Conservation (phyloP, 2,797 vertebrate species). For the Poeciliopsis infans region DNA sequence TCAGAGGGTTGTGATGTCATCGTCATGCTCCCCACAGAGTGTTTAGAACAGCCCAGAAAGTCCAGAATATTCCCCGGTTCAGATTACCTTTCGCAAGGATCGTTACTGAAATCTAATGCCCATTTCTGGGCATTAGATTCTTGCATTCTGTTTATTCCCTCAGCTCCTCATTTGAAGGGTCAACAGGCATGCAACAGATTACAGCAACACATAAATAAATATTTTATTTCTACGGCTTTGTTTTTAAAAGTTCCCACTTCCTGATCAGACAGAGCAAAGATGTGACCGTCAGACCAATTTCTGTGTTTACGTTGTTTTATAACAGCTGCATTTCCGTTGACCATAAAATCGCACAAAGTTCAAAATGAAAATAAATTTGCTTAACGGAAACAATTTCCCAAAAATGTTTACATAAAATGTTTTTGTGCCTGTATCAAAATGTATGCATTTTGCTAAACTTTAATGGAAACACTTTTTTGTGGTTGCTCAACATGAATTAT, state of each 20-base stretch:
- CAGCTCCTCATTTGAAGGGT: neutral
- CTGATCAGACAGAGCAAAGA: neutral
- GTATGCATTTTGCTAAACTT: no score
- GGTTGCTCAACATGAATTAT: no score
- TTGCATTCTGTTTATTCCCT: neutral
- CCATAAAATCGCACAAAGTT: no score
- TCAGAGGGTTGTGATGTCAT: slow-evolving; percentile 51
- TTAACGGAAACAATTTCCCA: no score
- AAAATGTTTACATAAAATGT: no score
- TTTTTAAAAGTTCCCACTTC: neutral
- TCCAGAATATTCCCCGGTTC: slow-evolving; percentile 5
- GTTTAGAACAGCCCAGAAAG: neutral
- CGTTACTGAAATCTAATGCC: neutral
- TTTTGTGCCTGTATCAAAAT: no score
- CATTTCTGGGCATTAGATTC: slow-evolving; percentile 2
- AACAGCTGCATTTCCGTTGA: no score
- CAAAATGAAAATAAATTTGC: no score
- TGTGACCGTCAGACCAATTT: neutral
- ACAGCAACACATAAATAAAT: neutral
- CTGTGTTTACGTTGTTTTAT: neutral
- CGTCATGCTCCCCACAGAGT: neutral
- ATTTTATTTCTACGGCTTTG: neutral
- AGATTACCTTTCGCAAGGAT: neutral
- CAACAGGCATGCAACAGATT: neutral
- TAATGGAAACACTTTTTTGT: neutral